These are phyloP conservation scores for Leptinotarsa peninsularis DNA, from an alignment of 2,888 invertebrate species.

Conservation along the genomic window DNA sequence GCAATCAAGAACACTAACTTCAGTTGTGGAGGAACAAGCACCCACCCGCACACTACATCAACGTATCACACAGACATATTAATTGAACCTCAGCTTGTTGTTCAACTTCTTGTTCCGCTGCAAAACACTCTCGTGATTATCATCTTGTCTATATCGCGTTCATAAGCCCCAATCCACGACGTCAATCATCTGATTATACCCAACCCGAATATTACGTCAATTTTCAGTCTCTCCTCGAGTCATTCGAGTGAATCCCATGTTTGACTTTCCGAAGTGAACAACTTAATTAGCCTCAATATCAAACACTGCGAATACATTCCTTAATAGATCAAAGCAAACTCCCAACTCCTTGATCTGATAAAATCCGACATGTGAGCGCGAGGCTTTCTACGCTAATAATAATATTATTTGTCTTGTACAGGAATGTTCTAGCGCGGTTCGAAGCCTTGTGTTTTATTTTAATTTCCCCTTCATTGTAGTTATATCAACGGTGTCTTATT, in stretches of 20 bases:
- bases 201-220: slow-evolving; percentile 2
- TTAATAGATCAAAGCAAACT: slow-evolving; percentile 25
- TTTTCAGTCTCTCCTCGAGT: not conserved
- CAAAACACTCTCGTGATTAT: not conserved
- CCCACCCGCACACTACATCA: too few species aligned
- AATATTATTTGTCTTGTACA: slow-evolving; percentile 7
- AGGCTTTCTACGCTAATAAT: slow-evolving; percentile 10
- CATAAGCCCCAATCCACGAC: not conserved
- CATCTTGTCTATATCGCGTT: not conserved
- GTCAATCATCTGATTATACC: slow-evolving; percentile 6
- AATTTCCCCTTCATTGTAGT: not conserved
- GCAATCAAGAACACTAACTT: too few species aligned
- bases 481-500: not conserved
- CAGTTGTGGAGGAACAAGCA: too few species aligned
- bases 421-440: not conserved
- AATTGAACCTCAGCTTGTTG: not conserved
- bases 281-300: slow-evolving; percentile 24
- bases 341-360: slow-evolving; percentile 24
- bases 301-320: slow-evolving; percentile 21
- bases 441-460: not conserved
- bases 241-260: slow-evolving; percentile 22
- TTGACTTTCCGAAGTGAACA: slow-evolving; percentile 24
- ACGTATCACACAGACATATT: not conserved
- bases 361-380: slow-evolving; percentile 12
- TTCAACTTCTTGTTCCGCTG: not conserved